Evolutionary conservation across 1,140 invertebrate species (phyloP).

Genomic region (Atta texana): DNA sequence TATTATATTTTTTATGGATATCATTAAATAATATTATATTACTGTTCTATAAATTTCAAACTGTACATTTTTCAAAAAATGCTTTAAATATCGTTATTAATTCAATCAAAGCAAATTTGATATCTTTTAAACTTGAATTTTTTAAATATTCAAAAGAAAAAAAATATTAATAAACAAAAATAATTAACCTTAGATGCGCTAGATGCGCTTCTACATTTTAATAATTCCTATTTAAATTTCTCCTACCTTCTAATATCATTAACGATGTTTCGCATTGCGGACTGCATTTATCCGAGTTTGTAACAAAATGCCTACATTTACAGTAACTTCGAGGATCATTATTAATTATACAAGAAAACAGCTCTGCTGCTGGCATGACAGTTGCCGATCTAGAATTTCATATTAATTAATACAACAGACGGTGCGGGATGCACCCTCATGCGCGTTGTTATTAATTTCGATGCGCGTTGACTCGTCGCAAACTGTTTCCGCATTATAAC

Average conservation of each 20-base stretch:
- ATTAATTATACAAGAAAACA: constrained; percentile 55
- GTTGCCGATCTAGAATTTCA: constrained; percentile 60
- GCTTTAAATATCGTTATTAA: constrained; percentile 3
- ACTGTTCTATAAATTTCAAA: not conserved
- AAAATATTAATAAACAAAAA: not conserved
- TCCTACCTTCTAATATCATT: constrained; percentile 26
- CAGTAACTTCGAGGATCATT: constrained; percentile 37
- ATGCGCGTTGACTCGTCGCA: constrained; percentile 31
- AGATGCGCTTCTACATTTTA: constrained; percentile 25
- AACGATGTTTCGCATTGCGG: constrained; percentile 34
- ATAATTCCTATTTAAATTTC: constrained; percentile 17
- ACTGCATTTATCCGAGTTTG: constrained; percentile 29
- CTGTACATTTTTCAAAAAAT: not conserved
- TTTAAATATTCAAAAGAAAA: not conserved
- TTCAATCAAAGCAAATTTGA: not conserved
- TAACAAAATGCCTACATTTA: constrained; percentile 47
- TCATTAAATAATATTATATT: not conserved
- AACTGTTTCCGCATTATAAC: constrained; percentile 56
- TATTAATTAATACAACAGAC: constrained; percentile 63
- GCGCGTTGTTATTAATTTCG: constrained; percentile 61
- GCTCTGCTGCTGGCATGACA: constrained; percentile 20
- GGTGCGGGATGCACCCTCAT: constrained; percentile 25
- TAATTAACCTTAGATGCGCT: constrained; percentile 29
- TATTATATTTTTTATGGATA: not conserved
- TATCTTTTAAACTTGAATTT: not conserved